Evolutionary conservation across 2,113 vertebrate species (phyloP).

Genomic region (Zingel zingel): DNA sequence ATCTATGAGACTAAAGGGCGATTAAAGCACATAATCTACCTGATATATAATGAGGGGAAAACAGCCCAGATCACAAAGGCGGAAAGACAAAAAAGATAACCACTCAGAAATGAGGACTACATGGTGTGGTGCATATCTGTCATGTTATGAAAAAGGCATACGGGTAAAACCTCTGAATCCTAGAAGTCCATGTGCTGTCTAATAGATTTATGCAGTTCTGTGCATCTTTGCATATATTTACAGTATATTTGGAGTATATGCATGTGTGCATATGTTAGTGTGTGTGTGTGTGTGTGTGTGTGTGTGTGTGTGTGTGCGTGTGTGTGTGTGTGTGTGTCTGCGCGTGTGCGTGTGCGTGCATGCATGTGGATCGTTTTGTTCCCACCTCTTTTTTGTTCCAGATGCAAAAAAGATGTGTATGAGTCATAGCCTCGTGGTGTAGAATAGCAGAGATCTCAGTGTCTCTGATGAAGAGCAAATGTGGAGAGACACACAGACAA

Average conservation of each 20-base stretch:
- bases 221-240: neutral
- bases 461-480: conserved; percentile 71
- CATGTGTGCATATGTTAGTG: neutral
- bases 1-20: conserved; percentile 59
- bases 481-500: conserved; percentile 60
- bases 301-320: neutral
- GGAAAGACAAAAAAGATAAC: conserved; percentile 14
- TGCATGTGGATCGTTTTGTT: conserved; percentile 9
- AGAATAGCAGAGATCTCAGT: conserved; percentile 69
- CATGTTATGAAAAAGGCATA: conserved; percentile 8
- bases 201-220: neutral
- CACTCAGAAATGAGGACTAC: conserved; percentile 31
- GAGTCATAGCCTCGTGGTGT: conserved; percentile 73
- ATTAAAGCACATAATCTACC: conserved; percentile 76
- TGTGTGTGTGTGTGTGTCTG: neutral
- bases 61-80: conserved; percentile 45
- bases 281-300: neutral
- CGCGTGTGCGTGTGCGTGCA: neutral
- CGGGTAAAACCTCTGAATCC: conserved; percentile 7
- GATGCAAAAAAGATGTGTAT: conserved; percentile 57
- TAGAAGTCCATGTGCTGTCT: neutral
- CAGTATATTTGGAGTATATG: neutral
- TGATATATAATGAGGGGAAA: conserved; percentile 64
- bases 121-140: conserved; percentile 34
- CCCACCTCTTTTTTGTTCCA: conserved; percentile 53